Conservation (phyloP, 1,140 invertebrate species). For the Neelides sp. region DNA sequence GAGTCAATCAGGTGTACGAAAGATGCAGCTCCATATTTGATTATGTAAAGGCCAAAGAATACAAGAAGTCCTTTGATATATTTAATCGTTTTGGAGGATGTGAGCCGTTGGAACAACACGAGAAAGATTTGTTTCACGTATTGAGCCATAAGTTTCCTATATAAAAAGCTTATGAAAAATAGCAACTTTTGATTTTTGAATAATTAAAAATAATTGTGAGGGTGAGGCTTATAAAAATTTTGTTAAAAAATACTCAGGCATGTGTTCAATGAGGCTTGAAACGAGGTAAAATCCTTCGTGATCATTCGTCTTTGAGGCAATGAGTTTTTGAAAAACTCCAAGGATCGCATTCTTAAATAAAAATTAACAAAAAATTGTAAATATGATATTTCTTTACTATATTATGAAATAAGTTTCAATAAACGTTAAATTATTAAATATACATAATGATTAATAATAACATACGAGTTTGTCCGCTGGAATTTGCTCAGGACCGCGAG, state of each 20-base stretch:
- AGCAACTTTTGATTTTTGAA: not conserved
- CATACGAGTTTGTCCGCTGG: constrained; percentile 54
- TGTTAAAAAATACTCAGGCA: constrained; percentile 50
- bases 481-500: constrained; percentile 57
- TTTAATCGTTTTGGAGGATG: constrained; percentile 86
- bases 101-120: constrained; percentile 78
- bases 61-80: constrained; percentile 77
- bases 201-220: not conserved
- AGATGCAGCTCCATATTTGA: constrained; percentile 56
- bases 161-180: not conserved
- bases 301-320: constrained; percentile 88
- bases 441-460: constrained; percentile 10
- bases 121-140: constrained; percentile 81
- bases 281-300: constrained; percentile 90
- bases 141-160: constrained; percentile 45
- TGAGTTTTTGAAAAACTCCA: constrained; percentile 91
- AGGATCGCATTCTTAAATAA: constrained; percentile 61
- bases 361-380: constrained; percentile 9
- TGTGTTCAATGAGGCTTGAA: constrained; percentile 64
- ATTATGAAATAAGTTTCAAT: constrained; percentile 11
- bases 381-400: not conserved
- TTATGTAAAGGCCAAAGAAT: constrained; percentile 73
- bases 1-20: constrained; percentile 68
- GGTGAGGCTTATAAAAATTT: constrained; percentile 2
- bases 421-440: constrained; percentile 7